A percentile compares a stretch with the other conserved stretches of the same genome.
These are phyloP conservation scores for Garra rufa DNA, from an alignment of 2,113 vertebrate genomes.

Conservation along the genomic window DNA sequence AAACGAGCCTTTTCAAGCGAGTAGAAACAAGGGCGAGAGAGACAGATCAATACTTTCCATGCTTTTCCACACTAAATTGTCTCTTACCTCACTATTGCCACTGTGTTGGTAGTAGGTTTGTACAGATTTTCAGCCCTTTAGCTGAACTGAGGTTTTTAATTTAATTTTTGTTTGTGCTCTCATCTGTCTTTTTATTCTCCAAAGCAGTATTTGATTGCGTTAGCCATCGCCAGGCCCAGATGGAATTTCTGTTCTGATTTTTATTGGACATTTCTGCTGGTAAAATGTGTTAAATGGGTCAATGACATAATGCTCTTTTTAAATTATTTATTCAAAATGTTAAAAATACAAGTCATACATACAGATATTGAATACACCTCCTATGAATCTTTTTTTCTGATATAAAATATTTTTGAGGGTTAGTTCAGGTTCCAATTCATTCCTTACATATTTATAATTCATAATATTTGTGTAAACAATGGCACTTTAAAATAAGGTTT, in stretches of 20 bases:
- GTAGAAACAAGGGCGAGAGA: slow-evolving; percentile 1
- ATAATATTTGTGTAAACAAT: not conserved
- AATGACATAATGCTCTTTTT: not conserved
- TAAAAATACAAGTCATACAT: not conserved
- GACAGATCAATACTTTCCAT: not conserved
- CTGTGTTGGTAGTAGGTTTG: slow-evolving; percentile 30
- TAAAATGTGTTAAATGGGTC: not conserved
- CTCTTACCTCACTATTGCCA: slow-evolving; percentile 40
- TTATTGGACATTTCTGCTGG: not conserved
- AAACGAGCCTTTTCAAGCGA: not conserved
- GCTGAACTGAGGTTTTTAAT: slow-evolving; percentile 25
- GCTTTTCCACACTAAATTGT: slow-evolving; percentile 32
- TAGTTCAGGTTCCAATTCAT: not conserved
- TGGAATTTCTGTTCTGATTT: not conserved
- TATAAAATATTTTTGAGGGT: not conserved
- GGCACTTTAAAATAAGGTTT: too few relatives aligned
- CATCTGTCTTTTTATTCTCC: slow-evolving; percentile 2
- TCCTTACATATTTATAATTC: not conserved
- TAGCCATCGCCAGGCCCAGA: not conserved
- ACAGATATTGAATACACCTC: not conserved
- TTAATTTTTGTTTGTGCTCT: not conserved
- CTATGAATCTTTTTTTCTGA: not conserved
- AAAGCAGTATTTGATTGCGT: slow-evolving; percentile 27
- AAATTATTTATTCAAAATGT: not conserved
- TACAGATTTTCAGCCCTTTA: slow-evolving; percentile 43